Conservation (phyloP, 2,113 vertebrate genomes). For the Oenanthe melanoleuca region DNA sequence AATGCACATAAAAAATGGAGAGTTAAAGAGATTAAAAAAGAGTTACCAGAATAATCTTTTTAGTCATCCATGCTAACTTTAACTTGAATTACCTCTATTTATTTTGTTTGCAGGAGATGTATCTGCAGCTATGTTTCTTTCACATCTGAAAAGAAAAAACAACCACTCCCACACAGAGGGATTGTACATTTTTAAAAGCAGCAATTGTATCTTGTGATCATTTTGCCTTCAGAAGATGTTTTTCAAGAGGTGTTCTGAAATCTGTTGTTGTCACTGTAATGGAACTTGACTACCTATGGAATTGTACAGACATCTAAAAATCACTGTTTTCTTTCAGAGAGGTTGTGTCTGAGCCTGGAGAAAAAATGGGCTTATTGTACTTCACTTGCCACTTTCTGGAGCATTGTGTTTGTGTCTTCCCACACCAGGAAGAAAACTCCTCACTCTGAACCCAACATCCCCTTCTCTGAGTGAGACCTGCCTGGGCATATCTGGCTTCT, state of each 20-base stretch:
- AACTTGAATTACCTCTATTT: background rate
- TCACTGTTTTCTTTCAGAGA: background rate
- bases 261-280: background rate
- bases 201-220: background rate
- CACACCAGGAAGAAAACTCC: background rate
- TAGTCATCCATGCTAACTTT: background rate
- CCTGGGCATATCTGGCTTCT: background rate
- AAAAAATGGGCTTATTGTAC: background rate
- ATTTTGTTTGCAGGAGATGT: background rate
- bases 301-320: background rate
- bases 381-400: background rate
- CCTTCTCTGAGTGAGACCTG: background rate
- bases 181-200: background rate
- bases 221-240: background rate
- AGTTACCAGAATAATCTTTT: background rate
- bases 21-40: background rate
- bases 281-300: background rate
- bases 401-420: rapidly evolving
- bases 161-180: background rate
- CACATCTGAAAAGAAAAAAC: background rate
- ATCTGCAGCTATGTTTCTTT: background rate
- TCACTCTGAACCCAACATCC: background rate
- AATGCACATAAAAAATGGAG: background rate
- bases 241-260: background rate
- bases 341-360: background rate